These are phyloP conservation scores for Labrus mixtus DNA, from an alignment of 2,113 vertebrate species.

Conservation along the genomic window DNA sequence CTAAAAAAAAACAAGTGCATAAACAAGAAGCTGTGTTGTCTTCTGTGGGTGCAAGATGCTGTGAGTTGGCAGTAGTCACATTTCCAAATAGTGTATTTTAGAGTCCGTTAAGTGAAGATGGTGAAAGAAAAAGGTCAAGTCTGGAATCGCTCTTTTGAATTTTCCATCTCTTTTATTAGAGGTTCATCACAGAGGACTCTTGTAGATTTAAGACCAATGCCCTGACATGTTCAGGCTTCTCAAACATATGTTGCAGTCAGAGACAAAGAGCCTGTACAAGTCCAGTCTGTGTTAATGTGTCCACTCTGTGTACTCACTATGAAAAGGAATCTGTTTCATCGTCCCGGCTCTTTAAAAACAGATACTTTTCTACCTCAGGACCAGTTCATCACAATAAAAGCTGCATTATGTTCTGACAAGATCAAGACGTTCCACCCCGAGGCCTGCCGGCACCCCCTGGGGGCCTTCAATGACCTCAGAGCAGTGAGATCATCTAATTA, in stretches of 20 bases:
- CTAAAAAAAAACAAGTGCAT: constrained; percentile 46
- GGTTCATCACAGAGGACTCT: not conserved
- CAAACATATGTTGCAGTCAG: not conserved
- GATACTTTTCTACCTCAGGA: constrained; percentile 6
- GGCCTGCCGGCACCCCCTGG: constrained; percentile 9
- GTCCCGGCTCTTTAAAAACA: not conserved
- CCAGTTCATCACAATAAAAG: constrained; percentile 28
- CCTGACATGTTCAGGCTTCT: not conserved
- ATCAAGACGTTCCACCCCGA: constrained; percentile 23
- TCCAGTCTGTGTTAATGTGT: not conserved
- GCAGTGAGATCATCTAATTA: constrained; percentile 53
- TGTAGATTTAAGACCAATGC: not conserved
- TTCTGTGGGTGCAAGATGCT: constrained; percentile 42
- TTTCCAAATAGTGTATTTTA: constrained; percentile 41
- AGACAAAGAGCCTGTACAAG: constrained; percentile 11
- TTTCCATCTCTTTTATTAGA: not conserved
- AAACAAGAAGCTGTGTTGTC: constrained; percentile 70
- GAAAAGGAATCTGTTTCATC: constrained; percentile 11
- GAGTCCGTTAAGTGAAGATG: constrained; percentile 28
- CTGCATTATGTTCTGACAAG: constrained; percentile 44
- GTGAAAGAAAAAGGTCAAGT: constrained; percentile 22
- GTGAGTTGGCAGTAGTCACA: constrained; percentile 31
- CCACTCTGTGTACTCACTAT: constrained; percentile 9
- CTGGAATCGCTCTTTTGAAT: not conserved
- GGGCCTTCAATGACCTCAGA: constrained; percentile 26